Base-by-base conservation (phyloP, 1,140 invertebrate genomes). In the Teleogryllus occipitalis region DNA sequence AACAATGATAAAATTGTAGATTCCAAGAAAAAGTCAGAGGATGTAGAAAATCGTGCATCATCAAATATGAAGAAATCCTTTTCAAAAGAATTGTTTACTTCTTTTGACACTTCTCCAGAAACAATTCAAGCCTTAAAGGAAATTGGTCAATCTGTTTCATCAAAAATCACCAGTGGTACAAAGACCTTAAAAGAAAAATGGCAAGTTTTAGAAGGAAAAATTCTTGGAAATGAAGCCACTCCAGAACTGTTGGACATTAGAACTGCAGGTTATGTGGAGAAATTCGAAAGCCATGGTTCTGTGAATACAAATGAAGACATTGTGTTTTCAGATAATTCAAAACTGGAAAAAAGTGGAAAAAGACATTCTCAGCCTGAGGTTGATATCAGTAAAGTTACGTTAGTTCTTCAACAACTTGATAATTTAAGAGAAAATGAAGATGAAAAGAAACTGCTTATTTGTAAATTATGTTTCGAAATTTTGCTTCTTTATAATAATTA, bases 111-210 rank as follows among this genome's bases (percentile, higher is more conserved):
- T 7, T 76, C 75, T 73, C 79, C 79, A 47, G 79, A 80, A 77
- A 75, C 75, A 22, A 10, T 76, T 46, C 75, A 80, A 76, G 54
- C 54, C 12, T 47, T 80, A 18, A 80, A 80, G 47, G 75, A 80
- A 21, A 14, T 80, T 22, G 48, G 72, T 7, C 47, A 77, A 8
- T 77, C 75, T 72, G 75, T 80, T 18, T 77, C 75, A 14, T 39
- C n/a, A 39, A 78, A 74, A 27, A 49, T 78, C 65, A 72, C 65
- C 14, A 78, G 48, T 48, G 48, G 78, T 78, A 78, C 47, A 47
- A 80, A 80, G 46, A 65, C 79, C 7, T 54, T 80, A 10, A 80
- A 65, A 54, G 48, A 80, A 76, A 80, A 80, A 49, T 80, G 79
- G 79, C 48, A 80, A 75, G 15, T 77, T 22, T 65, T 80, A 22